Evolutionary conservation across 2,888 invertebrate genomes (phyloP), one percentile per base, ranked within the genome.

Genomic region (Hemistola chrysoprasaria): DNA sequence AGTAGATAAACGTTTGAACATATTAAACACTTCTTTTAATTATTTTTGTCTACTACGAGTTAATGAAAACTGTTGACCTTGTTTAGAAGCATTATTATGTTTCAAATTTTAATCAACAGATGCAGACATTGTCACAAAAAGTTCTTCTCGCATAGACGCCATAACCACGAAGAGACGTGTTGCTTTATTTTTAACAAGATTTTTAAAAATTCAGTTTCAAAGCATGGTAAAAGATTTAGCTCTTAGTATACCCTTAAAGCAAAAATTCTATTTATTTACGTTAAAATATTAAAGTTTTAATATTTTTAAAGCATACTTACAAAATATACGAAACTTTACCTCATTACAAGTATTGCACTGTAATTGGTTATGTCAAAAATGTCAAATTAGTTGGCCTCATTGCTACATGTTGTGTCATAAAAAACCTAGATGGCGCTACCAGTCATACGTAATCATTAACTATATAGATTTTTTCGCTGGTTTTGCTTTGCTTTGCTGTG

Each of bases 11-110:
- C 65, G 64, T 71, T 78, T 73, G 65, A 65, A 73, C 78, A 78
- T 78, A 78, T 56, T 80, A 76, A 53, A 76, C 78, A 77, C 70
- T 67, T 71, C 81, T 73, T 81, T 72, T 75, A 78, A 83, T 86
- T 86, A 87, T 83, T 85, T 85, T 82, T 68, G 78, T 78, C 74
- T 78, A 72, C 78, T 76, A 65, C 62, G 75, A 81, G 78, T 84
- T 78, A 83, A 88, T 82, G 83, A 88, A 88, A 86, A 87, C 87
- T 89, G 88, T 89, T 90, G 89, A 89, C 89, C 89, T 90, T 89
- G 89, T 89, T 82, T 89, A 88, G 86, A 89, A 89, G 88, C 89
- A n/a, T 79, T 85, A 85, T 71, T 82, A 85, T 80, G 88, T 86
- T 88, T 88, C 86, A 86, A 88, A 87, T 84, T 87, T 85, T 84